Evolutionary conservation across 2,888 invertebrate genomes (phyloP), one percentile per base, ranked within the genome.

Genomic region (Dynastes tityus): DNA sequence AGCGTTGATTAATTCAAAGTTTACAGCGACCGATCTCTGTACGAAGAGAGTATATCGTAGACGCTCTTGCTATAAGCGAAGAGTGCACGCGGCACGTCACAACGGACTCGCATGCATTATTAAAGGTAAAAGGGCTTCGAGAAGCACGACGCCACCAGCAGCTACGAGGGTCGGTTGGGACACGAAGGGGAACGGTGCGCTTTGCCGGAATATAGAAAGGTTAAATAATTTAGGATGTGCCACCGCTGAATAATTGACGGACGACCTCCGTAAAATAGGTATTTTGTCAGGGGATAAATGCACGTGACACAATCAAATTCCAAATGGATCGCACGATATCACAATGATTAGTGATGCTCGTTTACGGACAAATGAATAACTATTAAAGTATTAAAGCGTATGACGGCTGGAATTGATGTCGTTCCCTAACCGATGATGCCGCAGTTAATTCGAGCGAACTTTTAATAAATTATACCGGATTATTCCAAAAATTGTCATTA

Each of bases 231-330:
- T 76, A 67, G 76, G 67, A 76, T 61, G 67, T 55, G 67, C 76
- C 64, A 55, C 45, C 58, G 67, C 67, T 76, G 76, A 76, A 76
- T 76, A 76, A 76, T 76, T 76, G 76, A 76, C 67, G 76, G 73
- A 74, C 61, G 61, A 45, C 73, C 61, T 49, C 61, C 61, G 73
- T 74, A 74, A 74, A 74, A 61, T 74, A 37, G 61, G 63, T 49
- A 74, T 63, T 74, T 74, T 74, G 61, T 74, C 73, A 74, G 61
- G 8, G 45, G 61, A 74, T 74, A 61, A 74, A 74, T 74, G 61
- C 45, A 61, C 61, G 27, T 61, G 73, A 74, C 73, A 74, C 61
- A 49, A 45, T 74, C n/a, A 61, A 45, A 61, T 74, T 61, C 73
- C 16, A 61, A 74, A 74, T 45, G 61, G 73, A 74, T 74, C 61